Base-by-base conservation (phyloP, 2,113 vertebrate species). In the Entomyzon cyanotis region DNA sequence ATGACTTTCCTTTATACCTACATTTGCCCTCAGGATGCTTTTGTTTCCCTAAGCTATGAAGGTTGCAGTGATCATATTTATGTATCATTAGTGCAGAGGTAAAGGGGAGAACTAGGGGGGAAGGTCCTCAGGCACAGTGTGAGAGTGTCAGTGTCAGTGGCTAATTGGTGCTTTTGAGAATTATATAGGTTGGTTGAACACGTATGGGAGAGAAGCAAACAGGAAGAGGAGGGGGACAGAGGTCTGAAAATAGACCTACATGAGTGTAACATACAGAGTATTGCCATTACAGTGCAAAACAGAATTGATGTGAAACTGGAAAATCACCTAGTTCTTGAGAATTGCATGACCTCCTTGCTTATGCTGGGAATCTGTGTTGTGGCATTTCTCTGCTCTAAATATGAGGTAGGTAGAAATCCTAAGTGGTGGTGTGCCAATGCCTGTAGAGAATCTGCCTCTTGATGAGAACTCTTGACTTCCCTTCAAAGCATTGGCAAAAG, bases 161-260 rank as follows among this genome's bases (percentile, higher is more conserved):
- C 27, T 88, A 49, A 56, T 4, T 37, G 31, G 28, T 44, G 5
- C 20, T 44, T 50, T 73, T 28, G 47, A 46, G 70, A 87, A 8
- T 41, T 62, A 15, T 30, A 18, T 5, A 31, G 39, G 19, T 19
- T 42, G n/a, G 20, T 31, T 77, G 56, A 78, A 71, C 14, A 30
- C 2, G 1, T 2, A 2, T 7, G 9, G 27, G 23, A 55, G 17
- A 6, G 3, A 5, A 74, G 37, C 10, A 87, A 79, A 76, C 58
- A 14, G 0, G 7, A 35, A 12, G 39, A 2, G 10, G 5, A 5
- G 0, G 7, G 1, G 0, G 3, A 39, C 39, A 39, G 50, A 10
- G 5, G 7, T 9, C 42, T 88, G 35, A 23, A 44, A 86, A 28
- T 4, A 77, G 33, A 64, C 23, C 42, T 59, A 6, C 8, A 3